Evolutionary conservation across 1,140 invertebrate species (phyloP).

Genomic region (Stegodyphus mimosarum): DNA sequence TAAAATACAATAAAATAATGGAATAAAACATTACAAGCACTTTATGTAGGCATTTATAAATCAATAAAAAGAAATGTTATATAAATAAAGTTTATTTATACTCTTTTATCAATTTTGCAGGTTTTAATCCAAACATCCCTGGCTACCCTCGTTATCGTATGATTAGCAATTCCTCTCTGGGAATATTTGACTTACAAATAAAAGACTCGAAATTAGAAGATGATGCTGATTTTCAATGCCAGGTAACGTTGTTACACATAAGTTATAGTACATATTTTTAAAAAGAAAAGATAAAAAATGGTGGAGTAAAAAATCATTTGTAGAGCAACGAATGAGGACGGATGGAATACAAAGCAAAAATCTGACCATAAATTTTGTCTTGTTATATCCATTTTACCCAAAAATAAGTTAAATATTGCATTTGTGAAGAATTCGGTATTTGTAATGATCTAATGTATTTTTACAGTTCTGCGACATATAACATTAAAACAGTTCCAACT

Average conservation of each 20-base stretch:
- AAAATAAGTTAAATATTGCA: too few species aligned
- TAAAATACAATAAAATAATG: neutral
- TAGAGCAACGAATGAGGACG: too few species aligned
- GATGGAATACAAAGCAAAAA: too few species aligned
- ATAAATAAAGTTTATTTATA: neutral
- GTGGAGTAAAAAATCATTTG: too few species aligned
- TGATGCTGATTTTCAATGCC: constrained; percentile 92
- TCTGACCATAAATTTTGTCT: too few species aligned
- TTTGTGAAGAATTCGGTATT: too few species aligned
- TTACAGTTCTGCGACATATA: neutral
- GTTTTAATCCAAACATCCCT: constrained; percentile 84
- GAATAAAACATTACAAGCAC: neutral
- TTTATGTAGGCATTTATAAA: neutral
- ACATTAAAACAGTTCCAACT: neutral
- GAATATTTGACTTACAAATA: constrained; percentile 87
- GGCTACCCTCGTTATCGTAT: constrained; percentile 87
- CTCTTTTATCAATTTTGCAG: constrained; percentile 68
- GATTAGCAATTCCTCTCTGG: constrained; percentile 80
- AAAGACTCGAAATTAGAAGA: constrained; percentile 85
- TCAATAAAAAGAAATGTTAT: neutral
- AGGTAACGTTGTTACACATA: constrained; percentile 72
- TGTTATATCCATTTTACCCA: too few species aligned
- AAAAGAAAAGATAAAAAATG: neutral
- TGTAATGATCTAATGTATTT: too few species aligned
- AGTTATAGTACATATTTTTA: neutral